Conservation (phyloP, 2,113 vertebrate species). For the Melanerpes aurifrons region DNA sequence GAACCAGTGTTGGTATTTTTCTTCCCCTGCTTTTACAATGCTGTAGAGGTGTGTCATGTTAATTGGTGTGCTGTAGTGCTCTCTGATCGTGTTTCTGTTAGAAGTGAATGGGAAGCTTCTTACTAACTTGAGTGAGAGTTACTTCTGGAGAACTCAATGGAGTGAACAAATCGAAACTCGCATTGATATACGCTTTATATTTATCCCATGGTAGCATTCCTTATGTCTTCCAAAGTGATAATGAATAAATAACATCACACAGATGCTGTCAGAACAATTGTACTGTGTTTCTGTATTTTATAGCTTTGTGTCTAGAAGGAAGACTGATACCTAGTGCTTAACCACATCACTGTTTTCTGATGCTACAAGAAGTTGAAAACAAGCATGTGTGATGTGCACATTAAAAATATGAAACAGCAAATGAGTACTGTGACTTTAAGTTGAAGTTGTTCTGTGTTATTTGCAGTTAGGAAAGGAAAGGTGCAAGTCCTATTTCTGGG, state of each 20-base stretch:
- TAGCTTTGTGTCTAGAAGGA: not conserved
- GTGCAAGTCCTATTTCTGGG: not conserved
- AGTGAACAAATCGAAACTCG: not conserved
- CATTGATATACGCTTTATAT: not conserved
- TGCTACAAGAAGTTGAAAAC: not conserved
- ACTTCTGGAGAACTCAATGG: not conserved
- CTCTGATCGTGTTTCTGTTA: not conserved
- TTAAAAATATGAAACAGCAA: not conserved
- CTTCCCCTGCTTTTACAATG: not conserved
- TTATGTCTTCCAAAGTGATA: not conserved
- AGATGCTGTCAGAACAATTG: not conserved
- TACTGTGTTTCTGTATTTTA: not conserved
- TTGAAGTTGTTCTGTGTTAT: not conserved
- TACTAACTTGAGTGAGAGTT: not conserved
- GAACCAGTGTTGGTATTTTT: not conserved
- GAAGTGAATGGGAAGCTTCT: not conserved
- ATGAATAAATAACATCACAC: not conserved
- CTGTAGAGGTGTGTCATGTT: not conserved
- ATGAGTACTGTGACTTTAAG: not conserved
- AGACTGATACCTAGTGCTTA: not conserved
- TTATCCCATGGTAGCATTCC: not conserved
- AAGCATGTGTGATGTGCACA: not conserved
- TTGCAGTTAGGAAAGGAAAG: not conserved
- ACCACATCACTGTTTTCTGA: not conserved
- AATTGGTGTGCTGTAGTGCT: not conserved